Conservation (phyloP, 2,797 vertebrate genomes). For the Mormyrus proboscirostris region DNA sequence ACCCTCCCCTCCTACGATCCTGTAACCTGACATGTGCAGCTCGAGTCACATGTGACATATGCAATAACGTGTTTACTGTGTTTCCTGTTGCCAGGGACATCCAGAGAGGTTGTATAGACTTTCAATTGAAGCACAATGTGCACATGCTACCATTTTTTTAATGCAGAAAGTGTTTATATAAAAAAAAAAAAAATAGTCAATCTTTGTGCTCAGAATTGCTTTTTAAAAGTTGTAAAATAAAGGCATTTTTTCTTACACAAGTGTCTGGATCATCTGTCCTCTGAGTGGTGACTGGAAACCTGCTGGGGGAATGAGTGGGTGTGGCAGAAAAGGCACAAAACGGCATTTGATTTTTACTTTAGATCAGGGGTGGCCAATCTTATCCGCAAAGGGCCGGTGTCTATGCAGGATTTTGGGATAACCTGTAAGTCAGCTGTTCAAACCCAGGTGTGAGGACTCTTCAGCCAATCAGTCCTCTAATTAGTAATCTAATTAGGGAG, state of each 20-base stretch:
- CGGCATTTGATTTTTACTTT: background rate
- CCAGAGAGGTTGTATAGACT: slow-evolving; percentile 81
- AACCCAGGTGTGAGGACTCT: too few relatives aligned
- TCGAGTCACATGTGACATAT: slow-evolving; percentile 83
- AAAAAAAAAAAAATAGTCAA: slow-evolving; percentile 53
- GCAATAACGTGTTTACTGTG: slow-evolving; percentile 95
- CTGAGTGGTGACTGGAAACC: background rate
- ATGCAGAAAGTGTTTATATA: slow-evolving; percentile 78
- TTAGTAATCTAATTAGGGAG: too few relatives aligned
- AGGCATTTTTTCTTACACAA: slow-evolving; percentile 67
- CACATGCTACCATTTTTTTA: slow-evolving; percentile 88
- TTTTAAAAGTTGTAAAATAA: slow-evolving; percentile 95
- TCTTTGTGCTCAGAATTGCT: slow-evolving; percentile 85
- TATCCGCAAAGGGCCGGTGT: too few relatives aligned
- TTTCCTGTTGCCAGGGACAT: slow-evolving; percentile 60
- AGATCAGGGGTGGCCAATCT: too few relatives aligned
- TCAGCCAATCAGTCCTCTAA: too few relatives aligned
- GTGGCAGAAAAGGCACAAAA: background rate
- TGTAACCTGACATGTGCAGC: slow-evolving; percentile 57
- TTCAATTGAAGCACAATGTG: slow-evolving; percentile 96
- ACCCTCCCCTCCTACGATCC: slow-evolving; percentile 41
- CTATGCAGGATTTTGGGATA: too few relatives aligned
- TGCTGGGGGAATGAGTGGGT: background rate
- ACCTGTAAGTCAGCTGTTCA: too few relatives aligned
- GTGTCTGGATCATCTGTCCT: slow-evolving; percentile 20